Evolutionary conservation across 2,797 vertebrate species (phyloP).

Genomic region (Xerus rutilus): DNA sequence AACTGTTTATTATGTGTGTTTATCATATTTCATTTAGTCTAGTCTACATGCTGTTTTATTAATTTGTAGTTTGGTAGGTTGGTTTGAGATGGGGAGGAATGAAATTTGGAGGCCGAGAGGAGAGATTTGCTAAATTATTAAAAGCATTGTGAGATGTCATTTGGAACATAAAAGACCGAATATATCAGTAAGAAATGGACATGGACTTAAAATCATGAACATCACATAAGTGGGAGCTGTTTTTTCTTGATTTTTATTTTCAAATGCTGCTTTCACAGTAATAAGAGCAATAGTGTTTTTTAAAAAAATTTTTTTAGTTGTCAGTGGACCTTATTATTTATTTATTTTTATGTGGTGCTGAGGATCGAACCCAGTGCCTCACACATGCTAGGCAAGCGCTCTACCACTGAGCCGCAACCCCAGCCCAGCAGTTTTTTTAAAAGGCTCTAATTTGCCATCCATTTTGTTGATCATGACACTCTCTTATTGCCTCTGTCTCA

Average conservation of each 20-base stretch:
- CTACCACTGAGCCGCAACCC: too few species aligned
- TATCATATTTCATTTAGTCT: neutral
- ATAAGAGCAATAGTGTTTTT: neutral
- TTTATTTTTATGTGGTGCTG: too few species aligned
- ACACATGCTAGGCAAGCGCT: too few species aligned
- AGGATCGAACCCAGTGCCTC: too few species aligned
- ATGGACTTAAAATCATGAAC: neutral
- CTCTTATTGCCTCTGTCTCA: neutral
- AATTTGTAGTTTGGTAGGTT: neutral
- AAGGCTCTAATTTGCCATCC: neutral
- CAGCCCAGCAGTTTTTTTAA: neutral
- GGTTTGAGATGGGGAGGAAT: neutral
- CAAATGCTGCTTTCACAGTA: constrained; percentile 28
- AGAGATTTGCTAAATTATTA: neutral
- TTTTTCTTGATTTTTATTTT: constrained; percentile 49
- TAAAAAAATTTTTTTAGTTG: neutral
- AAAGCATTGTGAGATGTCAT: neutral
- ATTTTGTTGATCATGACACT: neutral
- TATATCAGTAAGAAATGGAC: neutral
- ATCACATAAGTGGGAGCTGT: neutral
- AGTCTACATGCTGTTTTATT: neutral
- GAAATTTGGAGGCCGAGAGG: neutral
- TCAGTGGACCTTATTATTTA: too few species aligned
- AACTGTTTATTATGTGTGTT: neutral
- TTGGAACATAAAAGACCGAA: neutral